These are phyloP conservation scores for Drosophila carrolli DNA, from an alignment of 1,140 invertebrate genomes.

Conservation along the genomic window DNA sequence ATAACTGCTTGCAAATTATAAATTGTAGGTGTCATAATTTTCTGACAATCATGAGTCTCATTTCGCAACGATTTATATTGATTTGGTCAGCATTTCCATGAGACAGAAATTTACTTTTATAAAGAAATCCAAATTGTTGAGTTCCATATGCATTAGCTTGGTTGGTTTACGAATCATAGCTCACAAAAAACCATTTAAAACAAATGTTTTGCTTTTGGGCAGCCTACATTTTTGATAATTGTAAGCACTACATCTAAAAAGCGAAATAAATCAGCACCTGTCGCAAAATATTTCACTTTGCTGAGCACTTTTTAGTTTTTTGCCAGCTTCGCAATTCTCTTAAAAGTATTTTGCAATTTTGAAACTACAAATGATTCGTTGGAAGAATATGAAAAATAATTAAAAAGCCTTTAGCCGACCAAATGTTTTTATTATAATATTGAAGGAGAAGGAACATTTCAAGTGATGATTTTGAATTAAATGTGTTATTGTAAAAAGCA, in stretches of 20 bases:
- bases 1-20: not conserved
- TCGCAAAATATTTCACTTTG: conserved; percentile 8
- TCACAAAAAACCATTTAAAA: no score
- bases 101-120: not conserved
- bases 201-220: not conserved
- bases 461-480: no score
- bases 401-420: no score
- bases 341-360: conserved; percentile 3
- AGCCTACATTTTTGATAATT: not conserved
- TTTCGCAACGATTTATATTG: conserved; percentile 1
- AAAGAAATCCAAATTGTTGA: not conserved
- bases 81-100: conserved; percentile 7
- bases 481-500: no score
- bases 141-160: not conserved
- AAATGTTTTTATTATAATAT: no score
- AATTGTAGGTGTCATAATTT: not conserved
- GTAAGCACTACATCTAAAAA: not conserved
- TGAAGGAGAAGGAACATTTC: no score
- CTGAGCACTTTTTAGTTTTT: conserved; percentile 6
- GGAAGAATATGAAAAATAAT: not conserved
- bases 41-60: conserved; percentile 5
- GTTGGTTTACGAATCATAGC: not conserved
- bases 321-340: not conserved
- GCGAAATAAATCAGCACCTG: not conserved
- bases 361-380: not conserved